Evolutionary conservation across 2,888 invertebrate species (phyloP).

Genomic region (Oxyteleia sp.): DNA sequence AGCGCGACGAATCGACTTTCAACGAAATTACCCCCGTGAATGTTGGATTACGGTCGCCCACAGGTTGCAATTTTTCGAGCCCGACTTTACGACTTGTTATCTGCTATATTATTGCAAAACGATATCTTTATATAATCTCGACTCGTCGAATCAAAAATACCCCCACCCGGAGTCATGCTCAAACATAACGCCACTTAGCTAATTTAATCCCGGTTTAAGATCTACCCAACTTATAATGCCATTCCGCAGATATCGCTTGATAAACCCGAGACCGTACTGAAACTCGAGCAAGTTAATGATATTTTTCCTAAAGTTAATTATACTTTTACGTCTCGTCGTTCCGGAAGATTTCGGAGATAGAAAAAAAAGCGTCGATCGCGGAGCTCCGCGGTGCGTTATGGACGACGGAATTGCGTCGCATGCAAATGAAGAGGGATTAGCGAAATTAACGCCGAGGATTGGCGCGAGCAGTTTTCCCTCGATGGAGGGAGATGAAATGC

Average conservation of each 20-base stretch:
- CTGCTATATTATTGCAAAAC: constrained; percentile 5
- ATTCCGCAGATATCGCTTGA: neutral
- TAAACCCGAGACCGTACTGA: neutral
- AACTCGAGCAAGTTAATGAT: constrained; percentile 3
- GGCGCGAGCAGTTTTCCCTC: constrained; percentile 37
- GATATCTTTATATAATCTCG: constrained; percentile 4
- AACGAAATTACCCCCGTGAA: constrained; percentile 30
- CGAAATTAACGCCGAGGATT: constrained; percentile 36
- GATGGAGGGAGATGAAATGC: constrained; percentile 37
- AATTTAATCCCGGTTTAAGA: constrained; percentile 2
- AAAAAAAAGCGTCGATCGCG: constrained; percentile 24
- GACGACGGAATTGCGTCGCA: constrained; percentile 22
- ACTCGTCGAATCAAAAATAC: constrained; percentile 6
- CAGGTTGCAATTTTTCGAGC: constrained; percentile 18
- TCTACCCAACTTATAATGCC: constrained; percentile 3
- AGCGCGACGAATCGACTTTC: constrained; percentile 35
- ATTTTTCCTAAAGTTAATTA: constrained; percentile 19
- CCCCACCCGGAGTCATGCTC: neutral
- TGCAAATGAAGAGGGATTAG: constrained; percentile 49
- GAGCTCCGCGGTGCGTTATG: constrained; percentile 14
- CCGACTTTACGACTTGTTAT: constrained; percentile 5
- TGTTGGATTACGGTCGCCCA: neutral
- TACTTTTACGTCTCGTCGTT: constrained; percentile 8
- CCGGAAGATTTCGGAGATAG: constrained; percentile 13
- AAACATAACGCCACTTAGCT: neutral